Evolutionary conservation across 35 echinoderm and acorn worm genomes (phyloP), one percentile per base, ranked within the genome.

Genomic region (Anneissia japonica): DNA sequence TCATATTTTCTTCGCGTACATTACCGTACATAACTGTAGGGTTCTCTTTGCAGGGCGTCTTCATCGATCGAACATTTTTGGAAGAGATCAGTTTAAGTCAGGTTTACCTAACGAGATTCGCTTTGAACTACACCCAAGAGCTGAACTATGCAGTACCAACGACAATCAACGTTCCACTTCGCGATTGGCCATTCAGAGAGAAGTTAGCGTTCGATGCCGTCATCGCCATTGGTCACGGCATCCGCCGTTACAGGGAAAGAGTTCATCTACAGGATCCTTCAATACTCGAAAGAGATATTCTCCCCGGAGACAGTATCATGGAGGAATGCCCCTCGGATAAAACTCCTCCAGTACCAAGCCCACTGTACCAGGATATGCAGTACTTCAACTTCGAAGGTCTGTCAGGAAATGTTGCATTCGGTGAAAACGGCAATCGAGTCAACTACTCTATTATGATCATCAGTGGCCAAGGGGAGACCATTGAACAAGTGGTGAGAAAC

Each of bases 71-170:
- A 38, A 75, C 41, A 23, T 89, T 91, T 41, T 37, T 77, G 13
- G 85, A 85, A 38, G 72, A 87, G n/a, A 39, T 97, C 4, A 88
- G 93, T 37, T 77, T 78, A 32, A 97, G 87, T 46, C 93, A 97
- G 74, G 94, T 81, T 0, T 97, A 93, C 83, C 77, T 97, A 51
- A 97, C 94, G 0, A 87, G 91, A 21, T 97, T 97, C 79, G 74
- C 82, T 43, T 90, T 97, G 91, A 97, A 97, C 76, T 97, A 90
- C 84, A 97, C 94, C 3, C 83, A 91, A 3, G 94, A 97, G 32
- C 31, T 79, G 7, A 91, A 97, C 74, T 86, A 93, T 72, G 91
- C 91, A 33, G 37, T 93, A 0, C 94, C 94, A 26, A 87, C 90
- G 1, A 79, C 90, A 17, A 82, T 87, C 31, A 79, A 81, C 33